Evolutionary conservation across 30 jellyfish, hydroid and myxozoan genomes (phyloP), one percentile per base, ranked within the genome.

Genomic region (Aurelia aurita): DNA sequence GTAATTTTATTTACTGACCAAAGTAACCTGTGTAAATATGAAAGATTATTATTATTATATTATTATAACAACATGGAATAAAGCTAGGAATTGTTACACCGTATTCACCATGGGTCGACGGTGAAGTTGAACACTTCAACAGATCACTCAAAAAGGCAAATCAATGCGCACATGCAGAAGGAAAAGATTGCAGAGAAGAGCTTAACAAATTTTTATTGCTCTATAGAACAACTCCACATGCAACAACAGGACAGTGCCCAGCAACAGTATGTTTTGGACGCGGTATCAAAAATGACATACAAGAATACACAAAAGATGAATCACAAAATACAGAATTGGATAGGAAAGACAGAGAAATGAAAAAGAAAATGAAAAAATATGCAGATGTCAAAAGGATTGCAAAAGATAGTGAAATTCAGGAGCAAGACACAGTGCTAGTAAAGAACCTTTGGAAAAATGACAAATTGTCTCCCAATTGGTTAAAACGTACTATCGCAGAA

Each of bases 151-250:
- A 74, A 57, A 86, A 65, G 55, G 43, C 89, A 23, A 86, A 55
- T 54, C 96, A 74, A 59, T 49, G 79, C 16, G 84, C 96, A 27
- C 34, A 55, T 28, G 96, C 86, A 26, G 86, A 75, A 27, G 89
- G 82, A 10, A 25, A 64, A 29, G 85, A 34, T 34, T 57, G 60
- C 74, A 54, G 74, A 54, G 75, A 74, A 74, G 74, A 74, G 65
- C 74, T 74, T 60, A 8, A 51, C 74, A 74, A 74, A 15, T 74
- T 74, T 74, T 35, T 54, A 57, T 73, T 74, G 32, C 86, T 31
- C 86, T 74, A 74, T n/a, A 74, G 64, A 55, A 54, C 80, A 34
- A 74, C 75, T 27, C 46, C 64, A 53, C 65, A 54, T 18, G 46
- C 61, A 32, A 74, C 74, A 55, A 74, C 74, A 74, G 75, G 86